phyloP scores from a whole-genome alignment of 2,113 vertebrate species.

The Phalacrocorax brasilianus region DNA sequence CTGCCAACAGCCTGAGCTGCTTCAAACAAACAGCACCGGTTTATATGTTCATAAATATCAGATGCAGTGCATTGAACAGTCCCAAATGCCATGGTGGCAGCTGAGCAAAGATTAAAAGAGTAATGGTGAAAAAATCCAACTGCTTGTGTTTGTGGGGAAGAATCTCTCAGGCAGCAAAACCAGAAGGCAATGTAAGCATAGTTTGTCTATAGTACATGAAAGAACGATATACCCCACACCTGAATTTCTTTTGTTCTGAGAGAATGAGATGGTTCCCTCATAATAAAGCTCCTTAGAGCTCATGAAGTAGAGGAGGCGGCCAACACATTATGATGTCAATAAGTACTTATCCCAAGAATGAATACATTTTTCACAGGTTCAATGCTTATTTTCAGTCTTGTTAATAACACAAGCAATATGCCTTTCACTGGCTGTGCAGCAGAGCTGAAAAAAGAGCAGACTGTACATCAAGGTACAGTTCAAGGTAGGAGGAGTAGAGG shows the following conservation, averaged over 20 bases:
- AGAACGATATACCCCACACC: background rate
- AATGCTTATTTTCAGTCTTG: background rate
- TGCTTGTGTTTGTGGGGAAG: background rate
- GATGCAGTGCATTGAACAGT: background rate
- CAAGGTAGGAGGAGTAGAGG: background rate
- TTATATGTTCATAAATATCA: constrained; percentile 58
- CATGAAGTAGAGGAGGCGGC: background rate
- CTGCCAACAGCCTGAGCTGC: constrained; percentile 10
- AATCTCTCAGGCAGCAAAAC: background rate
- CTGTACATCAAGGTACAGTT: background rate
- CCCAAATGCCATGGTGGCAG: constrained; percentile 9
- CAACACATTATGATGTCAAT: background rate
- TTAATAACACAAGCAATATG: constrained; percentile 6
- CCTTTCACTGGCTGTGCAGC: background rate
- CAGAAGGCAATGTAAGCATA: background rate
- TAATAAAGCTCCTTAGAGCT: background rate
- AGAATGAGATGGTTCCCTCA: background rate
- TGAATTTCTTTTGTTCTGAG: background rate
- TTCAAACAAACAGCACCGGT: constrained; percentile 14
- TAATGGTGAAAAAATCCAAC: background rate
- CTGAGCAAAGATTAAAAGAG: constrained; percentile 28
- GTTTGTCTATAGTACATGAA: background rate
- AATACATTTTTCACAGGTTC: background rate
- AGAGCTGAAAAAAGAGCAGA: constrained; percentile 16
- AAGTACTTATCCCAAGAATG: background rate